Base-by-base conservation (phyloP, 2,113 vertebrate species). In the Apodemus sylvaticus region DNA sequence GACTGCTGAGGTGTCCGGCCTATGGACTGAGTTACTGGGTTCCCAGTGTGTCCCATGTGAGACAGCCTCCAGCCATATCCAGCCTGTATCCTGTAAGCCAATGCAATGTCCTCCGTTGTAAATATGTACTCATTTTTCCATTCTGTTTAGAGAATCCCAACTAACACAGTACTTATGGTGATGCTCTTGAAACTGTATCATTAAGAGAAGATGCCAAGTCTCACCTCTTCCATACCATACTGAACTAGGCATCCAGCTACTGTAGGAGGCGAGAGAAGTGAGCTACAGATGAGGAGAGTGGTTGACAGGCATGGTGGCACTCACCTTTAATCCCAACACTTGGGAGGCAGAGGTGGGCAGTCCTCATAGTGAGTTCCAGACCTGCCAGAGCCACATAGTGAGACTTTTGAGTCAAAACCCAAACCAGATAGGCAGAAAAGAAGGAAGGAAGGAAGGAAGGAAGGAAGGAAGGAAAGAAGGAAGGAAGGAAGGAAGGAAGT, bases 391-490 rank as follows among this genome's bases (percentile, higher is more conserved):
- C 79, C 26, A 82, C 55, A 82, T 2, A 36, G 55, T 82, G 55
- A 55, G 19, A 82, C 6, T 82, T 20, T 53, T 53, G 36, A 26
- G 36, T 53, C 5, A 24, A 14, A 82, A 60, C 14, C 2, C 36
- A 60, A 82, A 60, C 26, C 22, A 60, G 20, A 81, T 14, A 66
- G 64, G 12, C 11, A 74, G 71, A 7, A 10, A 73, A 3, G 19
- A 39, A 73, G 36, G 12, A 5, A n/a, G 68, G 68, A 14, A 77
- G 12, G 14, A 42, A 4, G 9, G 11, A 26, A 4, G 39, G 5
- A 26, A 42, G 1, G 16, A 7, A 13, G 7, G 24, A 8, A 16
- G 26, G 1, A 29, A 29, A 5, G 7, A 29, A 5, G 73, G 12
- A 11, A 31, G 11, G 62, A 73, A 3, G 66, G 26, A 29, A 29